phyloP scores from a whole-genome alignment of 2,113 vertebrate genomes.

The Seriola rivoliana region DNA sequence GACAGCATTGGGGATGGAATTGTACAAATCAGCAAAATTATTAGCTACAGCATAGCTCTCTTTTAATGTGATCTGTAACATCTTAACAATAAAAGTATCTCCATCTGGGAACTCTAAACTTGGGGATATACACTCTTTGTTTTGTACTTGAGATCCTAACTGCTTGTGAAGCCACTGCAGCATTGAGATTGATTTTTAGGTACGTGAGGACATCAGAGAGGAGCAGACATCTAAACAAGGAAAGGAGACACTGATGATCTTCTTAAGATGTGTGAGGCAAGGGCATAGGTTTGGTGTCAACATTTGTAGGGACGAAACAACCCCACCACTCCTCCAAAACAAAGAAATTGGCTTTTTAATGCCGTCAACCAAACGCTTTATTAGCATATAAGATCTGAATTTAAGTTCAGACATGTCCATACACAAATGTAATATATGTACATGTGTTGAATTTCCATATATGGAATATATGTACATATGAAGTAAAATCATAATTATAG shows the following conservation, averaged over 20 bases:
- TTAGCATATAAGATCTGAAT: too few relatives aligned
- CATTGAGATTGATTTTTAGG: background rate
- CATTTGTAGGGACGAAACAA: too few relatives aligned
- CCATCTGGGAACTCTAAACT: background rate
- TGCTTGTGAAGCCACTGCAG: background rate
- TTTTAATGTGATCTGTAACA: background rate
- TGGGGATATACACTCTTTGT: background rate
- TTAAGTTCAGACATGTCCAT: too few relatives aligned
- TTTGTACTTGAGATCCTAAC: background rate
- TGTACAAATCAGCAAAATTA: background rate
- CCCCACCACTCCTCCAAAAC: too few relatives aligned
- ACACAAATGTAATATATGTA: too few relatives aligned
- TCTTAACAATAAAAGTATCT: background rate
- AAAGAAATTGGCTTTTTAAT: too few relatives aligned
- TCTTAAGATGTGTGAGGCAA: background rate
- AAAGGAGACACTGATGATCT: slow-evolving; percentile 2
- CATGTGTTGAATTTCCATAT: too few relatives aligned
- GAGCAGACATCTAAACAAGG: background rate
- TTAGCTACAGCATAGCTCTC: background rate
- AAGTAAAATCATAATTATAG: too few relatives aligned
- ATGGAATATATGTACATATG: too few relatives aligned
- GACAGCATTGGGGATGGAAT: background rate
- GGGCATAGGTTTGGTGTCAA: too few relatives aligned
- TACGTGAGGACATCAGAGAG: background rate
- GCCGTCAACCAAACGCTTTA: too few relatives aligned